Conservation (phyloP, 1,140 invertebrate species). For the Campoletis sonorensis region DNA sequence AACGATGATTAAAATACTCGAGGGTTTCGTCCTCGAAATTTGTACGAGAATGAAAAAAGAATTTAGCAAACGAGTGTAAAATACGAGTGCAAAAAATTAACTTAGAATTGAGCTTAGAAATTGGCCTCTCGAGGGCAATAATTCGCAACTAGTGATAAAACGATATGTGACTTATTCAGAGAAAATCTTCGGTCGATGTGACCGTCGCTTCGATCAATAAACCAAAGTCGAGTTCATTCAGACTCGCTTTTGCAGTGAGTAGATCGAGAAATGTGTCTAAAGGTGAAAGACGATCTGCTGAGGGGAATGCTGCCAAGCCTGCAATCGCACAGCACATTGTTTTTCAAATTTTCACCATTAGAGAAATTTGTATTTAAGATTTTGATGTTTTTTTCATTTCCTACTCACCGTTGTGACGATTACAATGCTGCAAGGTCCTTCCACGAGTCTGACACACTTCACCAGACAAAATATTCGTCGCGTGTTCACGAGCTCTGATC, state of each 20-base stretch:
- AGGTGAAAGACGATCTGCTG: constrained; percentile 85
- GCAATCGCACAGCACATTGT: constrained; percentile 35
- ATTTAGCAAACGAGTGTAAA: not conserved
- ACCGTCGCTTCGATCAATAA: constrained; percentile 88
- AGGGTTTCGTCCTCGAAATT: not conserved
- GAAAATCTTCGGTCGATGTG: constrained; percentile 78
- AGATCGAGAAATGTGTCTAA: constrained; percentile 90
- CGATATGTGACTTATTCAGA: constrained; percentile 57
- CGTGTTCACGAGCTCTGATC: constrained; percentile 87
- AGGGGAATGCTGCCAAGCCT: constrained; percentile 84
- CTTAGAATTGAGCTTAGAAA: constrained; percentile 28
- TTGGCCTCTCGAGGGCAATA: not conserved
- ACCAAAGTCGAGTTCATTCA: constrained; percentile 88
- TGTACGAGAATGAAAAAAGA: constrained; percentile 9
- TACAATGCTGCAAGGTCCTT: constrained; percentile 68
- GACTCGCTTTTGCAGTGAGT: constrained; percentile 89
- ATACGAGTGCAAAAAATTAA: not conserved
- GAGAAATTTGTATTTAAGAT: too few species aligned
- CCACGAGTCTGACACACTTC: constrained; percentile 73
- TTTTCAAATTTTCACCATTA: not conserved
- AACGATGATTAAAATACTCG: not conserved
- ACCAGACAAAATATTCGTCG: constrained; percentile 85
- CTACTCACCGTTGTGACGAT: constrained; percentile 69
- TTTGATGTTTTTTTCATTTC: constrained; percentile 30
- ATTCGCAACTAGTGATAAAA: not conserved